phyloP scores from a whole-genome alignment of 1,140 invertebrate genomes.

The Aphelenchoides besseyi region DNA sequence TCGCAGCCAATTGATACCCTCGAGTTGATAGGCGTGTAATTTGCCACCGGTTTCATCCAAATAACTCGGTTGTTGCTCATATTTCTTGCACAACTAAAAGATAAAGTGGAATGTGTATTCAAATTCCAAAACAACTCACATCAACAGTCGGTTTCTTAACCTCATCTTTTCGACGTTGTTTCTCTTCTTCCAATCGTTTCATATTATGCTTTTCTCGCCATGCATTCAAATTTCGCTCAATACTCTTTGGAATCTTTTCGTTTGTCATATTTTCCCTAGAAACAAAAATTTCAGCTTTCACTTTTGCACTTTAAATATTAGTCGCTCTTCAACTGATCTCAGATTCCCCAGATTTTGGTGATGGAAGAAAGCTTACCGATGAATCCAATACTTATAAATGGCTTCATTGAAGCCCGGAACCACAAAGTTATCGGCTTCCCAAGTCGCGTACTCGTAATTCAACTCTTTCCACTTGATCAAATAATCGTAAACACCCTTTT shows the following conservation, averaged over 20 bases:
- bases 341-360: slow-evolving; percentile 18
- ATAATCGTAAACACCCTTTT: slow-evolving; percentile 69
- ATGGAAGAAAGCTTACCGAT: too few species aligned
- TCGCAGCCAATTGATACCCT: slow-evolving; percentile 79
- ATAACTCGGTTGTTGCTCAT: slow-evolving; percentile 86
- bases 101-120: slow-evolving; percentile 62
- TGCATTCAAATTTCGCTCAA: slow-evolving; percentile 59
- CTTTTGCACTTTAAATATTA: too few species aligned
- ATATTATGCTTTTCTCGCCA: slow-evolving; percentile 72
- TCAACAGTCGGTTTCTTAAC: slow-evolving; percentile 63
- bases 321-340: slow-evolving; percentile 22
- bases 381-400: slow-evolving; percentile 82
- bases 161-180: slow-evolving; percentile 65
- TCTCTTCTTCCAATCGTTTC: slow-evolving; percentile 70
- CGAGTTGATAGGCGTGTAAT: slow-evolving; percentile 96
- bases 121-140: slow-evolving; percentile 70
- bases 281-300: too few species aligned
- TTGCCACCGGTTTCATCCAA: slow-evolving; percentile 80
- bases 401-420: slow-evolving; percentile 80
- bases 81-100: slow-evolving; percentile 77
- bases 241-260: slow-evolving; percentile 62
- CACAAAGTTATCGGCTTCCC: slow-evolving; percentile 87
- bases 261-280: slow-evolving; percentile 48
- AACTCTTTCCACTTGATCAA: slow-evolving; percentile 97
- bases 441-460: slow-evolving; percentile 93